Evolutionary conservation across 2,888 invertebrate genomes (phyloP).

Genomic region (Bimastos eiseni): DNA sequence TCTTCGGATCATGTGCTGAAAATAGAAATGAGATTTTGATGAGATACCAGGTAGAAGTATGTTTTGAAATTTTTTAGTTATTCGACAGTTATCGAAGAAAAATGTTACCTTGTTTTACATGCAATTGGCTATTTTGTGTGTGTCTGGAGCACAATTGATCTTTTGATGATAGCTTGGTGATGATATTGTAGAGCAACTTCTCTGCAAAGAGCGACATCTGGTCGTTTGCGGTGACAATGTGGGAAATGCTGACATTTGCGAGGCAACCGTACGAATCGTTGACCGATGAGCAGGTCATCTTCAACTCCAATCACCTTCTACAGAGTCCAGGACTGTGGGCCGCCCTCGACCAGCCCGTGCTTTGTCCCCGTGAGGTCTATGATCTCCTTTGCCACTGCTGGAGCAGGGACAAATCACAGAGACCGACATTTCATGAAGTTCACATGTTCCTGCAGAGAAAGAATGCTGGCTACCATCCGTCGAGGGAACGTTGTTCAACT

Average conservation of each 20-base stretch:
- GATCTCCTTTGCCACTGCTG: constrained; percentile 90
- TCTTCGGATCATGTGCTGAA: too few species aligned
- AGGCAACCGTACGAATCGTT: constrained; percentile 77
- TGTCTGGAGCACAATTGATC: neutral
- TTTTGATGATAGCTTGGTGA: neutral
- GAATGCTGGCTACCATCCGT: constrained; percentile 60
- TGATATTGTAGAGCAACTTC: constrained; percentile 74
- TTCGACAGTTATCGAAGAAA: neutral
- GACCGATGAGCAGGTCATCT: constrained; percentile 75
- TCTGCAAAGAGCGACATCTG: constrained; percentile 85
- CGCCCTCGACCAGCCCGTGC: constrained; percentile 73
- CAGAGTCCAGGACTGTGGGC: constrained; percentile 47
- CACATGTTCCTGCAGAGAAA: constrained; percentile 75
- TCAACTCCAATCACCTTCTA: constrained; percentile 67
- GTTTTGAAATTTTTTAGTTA: too few species aligned
- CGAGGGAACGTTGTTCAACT: constrained; percentile 45
- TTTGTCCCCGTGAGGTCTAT: constrained; percentile 84
- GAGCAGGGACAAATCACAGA: constrained; percentile 77
- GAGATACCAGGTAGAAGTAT: too few species aligned
- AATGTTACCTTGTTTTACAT: neutral
- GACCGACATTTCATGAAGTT: constrained; percentile 85
- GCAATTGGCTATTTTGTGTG: neutral
- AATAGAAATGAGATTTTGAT: too few species aligned
- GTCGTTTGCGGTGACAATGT: constrained; percentile 84
- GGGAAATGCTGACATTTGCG: constrained; percentile 81